These are phyloP conservation scores for Pyrochroa serraticornis DNA, from an alignment of 2,888 invertebrate species.

Conservation along the genomic window DNA sequence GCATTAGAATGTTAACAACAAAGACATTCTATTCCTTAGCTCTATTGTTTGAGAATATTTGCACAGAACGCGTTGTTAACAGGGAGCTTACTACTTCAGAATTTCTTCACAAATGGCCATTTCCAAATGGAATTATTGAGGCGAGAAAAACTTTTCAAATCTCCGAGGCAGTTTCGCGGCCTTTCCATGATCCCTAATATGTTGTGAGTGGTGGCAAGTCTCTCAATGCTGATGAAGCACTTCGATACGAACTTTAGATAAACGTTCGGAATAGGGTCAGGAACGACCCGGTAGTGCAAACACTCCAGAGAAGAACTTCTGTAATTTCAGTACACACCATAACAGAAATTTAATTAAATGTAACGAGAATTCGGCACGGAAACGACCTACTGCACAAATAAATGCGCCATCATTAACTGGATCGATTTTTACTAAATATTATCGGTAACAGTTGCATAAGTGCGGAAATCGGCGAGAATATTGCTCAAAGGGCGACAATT, in stretches of 20 bases:
- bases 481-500: neutral
- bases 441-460: too few species aligned
- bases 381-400: neutral
- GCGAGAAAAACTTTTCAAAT: too few species aligned
- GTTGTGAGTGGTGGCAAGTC: too few species aligned
- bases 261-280: too few species aligned
- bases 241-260: too few species aligned
- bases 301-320: neutral
- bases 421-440: too few species aligned
- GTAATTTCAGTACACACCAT: neutral
- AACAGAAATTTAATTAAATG: slow-evolving; percentile 1
- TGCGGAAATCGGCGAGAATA: too few species aligned
- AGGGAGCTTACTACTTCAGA: neutral
- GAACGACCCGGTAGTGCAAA: neutral
- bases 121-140: too few species aligned
- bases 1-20: slow-evolving; percentile 15
- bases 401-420: neutral
- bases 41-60: slow-evolving; percentile 1
- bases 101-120: too few species aligned
- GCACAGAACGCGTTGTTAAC: neutral
- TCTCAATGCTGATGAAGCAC: too few species aligned
- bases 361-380: neutral
- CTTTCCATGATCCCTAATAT: too few species aligned
- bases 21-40: slow-evolving; percentile 14
- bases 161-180: too few species aligned